Evolutionary conservation across 2,113 vertebrate species (phyloP), one percentile per base, ranked within the genome.

Genomic region (Gulo gulo): DNA sequence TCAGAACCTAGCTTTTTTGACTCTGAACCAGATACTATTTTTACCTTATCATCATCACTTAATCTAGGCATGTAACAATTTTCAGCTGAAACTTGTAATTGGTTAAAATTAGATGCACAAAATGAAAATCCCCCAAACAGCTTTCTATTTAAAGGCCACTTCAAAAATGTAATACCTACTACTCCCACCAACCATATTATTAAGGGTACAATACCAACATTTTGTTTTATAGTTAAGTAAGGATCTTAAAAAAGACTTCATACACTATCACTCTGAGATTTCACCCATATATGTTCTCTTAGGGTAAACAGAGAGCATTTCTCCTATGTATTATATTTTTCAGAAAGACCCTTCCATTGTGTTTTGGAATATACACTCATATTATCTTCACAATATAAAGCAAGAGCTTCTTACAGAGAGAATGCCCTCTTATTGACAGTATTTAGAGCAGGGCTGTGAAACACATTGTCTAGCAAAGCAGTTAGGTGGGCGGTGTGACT

Each of bases 371-470:
- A 96, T 4, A 88, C 0, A 47, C 26, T 84, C 50, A 52, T 18
- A 83, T 63, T 95, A 97, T 92, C 88, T 95, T 97, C 50, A 94
- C 16, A 95, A 76, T 69, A 92, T 6, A 90, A 85, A 97, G 95
- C 82, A 67, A 36, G 61, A 94, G 2, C 6, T 74, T 94, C 97
- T 93, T 59, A 65, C 20, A 11, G 12, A 96, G 63, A 96, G 63
- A 96, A 96, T 13, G 23, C 18, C 67, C 16, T 76, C 47, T 88
- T 96, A 88, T 18, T 87, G 82, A 91, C 16, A 96, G 20, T 76
- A 80, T 61, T 31, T 1, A 4, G 67, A 89, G 74, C 42, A 74
- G 91, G 90, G 95, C 47, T 8, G 45, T 59, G 63, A 97, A 87
- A 31, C 39, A 94, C 73, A 96, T 47, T 42, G 84, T 82, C 14